These are phyloP conservation scores for Hyphantria cunea DNA, from an alignment of 1,140 invertebrate genomes.

Conservation along the genomic window DNA sequence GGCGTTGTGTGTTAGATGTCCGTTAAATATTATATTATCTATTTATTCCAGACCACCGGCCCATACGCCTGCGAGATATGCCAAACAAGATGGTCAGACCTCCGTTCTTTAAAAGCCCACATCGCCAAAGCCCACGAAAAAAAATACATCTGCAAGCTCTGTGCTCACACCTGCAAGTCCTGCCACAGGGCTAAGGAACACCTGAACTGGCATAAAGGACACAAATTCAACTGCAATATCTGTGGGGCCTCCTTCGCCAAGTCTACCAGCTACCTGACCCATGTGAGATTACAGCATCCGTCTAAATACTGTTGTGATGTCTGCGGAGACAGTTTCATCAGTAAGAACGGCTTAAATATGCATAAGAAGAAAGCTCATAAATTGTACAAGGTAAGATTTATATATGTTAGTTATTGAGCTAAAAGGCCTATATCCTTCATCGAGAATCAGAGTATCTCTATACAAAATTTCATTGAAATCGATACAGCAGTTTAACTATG, in stretches of 20 bases:
- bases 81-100: slow-evolving; percentile 38
- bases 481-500: background rate
- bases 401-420: too few species aligned
- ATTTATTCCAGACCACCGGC: slow-evolving; percentile 32
- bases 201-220: slow-evolving; percentile 17
- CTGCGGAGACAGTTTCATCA: slow-evolving; percentile 52
- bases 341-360: slow-evolving; percentile 43
- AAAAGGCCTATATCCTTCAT: too few species aligned
- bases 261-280: slow-evolving; percentile 31
- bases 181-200: slow-evolving; percentile 24
- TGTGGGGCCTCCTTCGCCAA: slow-evolving; percentile 33
- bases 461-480: too few species aligned
- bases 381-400: slow-evolving; percentile 6
- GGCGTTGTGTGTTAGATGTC: too few species aligned
- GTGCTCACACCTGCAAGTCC: slow-evolving; percentile 38
- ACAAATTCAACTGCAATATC: slow-evolving; percentile 20
- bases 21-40: too few species aligned
- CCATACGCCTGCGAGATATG: slow-evolving; percentile 49
- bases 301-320: slow-evolving; percentile 41
- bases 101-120: slow-evolving; percentile 42
- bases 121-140: slow-evolving; percentile 42
- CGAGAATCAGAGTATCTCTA: too few species aligned
- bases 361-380: slow-evolving; percentile 48
- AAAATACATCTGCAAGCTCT: slow-evolving; percentile 57
- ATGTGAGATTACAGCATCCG: slow-evolving; percentile 35